phyloP scores from a whole-genome alignment of 2,797 vertebrate species.

The Bovichtus variegatus region DNA sequence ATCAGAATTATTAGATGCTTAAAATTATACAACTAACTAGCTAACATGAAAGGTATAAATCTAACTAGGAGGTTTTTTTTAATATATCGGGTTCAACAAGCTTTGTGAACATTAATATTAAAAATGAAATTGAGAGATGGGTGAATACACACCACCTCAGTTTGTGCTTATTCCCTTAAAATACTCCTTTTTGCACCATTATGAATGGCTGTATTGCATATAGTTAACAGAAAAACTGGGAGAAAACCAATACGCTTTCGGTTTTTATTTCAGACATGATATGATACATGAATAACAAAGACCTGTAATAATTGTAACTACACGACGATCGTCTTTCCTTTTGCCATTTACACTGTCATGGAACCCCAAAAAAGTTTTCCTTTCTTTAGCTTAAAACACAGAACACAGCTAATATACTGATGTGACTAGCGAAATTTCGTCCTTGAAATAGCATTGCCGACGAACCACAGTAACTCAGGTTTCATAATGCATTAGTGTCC shows the following conservation, averaged over 20 bases:
- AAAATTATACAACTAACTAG: not conserved
- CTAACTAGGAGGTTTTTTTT: not conserved
- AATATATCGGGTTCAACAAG: not conserved
- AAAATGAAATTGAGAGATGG: not conserved
- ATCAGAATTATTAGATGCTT: not conserved
- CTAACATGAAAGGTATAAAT: not conserved
- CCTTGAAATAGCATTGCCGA: constrained; percentile 40
- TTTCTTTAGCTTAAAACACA: constrained; percentile 6
- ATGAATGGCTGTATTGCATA: not conserved
- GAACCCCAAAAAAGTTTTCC: not conserved
- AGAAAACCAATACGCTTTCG: constrained; percentile 1
- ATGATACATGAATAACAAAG: constrained; percentile 19
- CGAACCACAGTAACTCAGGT: constrained; percentile 39
- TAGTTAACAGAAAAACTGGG: not conserved
- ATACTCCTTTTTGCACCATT: not conserved
- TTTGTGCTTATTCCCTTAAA: not conserved
- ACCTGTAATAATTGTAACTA: not conserved
- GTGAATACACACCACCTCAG: not conserved
- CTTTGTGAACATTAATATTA: not conserved
- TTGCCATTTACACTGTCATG: not conserved
- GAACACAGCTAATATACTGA: constrained; percentile 23
- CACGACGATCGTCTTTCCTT: not conserved
- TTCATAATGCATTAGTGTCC: constrained; percentile 60
- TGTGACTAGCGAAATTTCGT: constrained; percentile 25
- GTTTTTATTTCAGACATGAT: constrained; percentile 14